Evolutionary conservation across 35 echinoderm and acorn worm species (phyloP).

Genomic region (Ophioderma brevispina): DNA sequence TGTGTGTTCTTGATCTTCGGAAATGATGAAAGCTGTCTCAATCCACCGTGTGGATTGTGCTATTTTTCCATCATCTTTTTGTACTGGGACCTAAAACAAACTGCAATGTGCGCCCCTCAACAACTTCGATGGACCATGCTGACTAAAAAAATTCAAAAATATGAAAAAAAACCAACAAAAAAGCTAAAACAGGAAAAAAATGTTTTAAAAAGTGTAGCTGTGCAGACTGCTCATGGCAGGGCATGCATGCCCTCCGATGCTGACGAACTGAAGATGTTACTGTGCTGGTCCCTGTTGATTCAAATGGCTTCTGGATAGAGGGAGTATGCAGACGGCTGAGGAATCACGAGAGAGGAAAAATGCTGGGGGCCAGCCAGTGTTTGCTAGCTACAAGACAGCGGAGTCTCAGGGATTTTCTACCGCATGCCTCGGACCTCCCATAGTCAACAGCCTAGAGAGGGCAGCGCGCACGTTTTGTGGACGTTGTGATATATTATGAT

Average conservation of each 20-base stretch:
- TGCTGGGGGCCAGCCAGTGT: background rate
- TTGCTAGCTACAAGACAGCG: background rate
- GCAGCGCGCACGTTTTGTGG: background rate
- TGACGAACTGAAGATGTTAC: background rate
- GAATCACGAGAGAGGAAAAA: background rate
- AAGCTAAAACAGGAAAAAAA: background rate
- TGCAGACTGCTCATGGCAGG: background rate
- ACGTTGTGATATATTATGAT: no score
- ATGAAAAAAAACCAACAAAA: background rate
- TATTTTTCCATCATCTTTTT: background rate
- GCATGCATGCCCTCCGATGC: no score
- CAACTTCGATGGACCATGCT: background rate
- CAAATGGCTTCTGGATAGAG: background rate
- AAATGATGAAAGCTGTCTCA: conserved; percentile 37
- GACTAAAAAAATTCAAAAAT: background rate
- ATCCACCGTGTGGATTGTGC: background rate
- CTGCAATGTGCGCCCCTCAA: background rate
- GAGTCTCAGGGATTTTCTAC: conserved; percentile 1
- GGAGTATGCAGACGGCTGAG: background rate
- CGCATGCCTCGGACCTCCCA: background rate
- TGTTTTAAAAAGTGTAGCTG: background rate
- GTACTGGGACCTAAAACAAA: background rate
- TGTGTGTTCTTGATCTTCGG: conserved; percentile 66
- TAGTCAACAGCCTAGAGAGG: background rate
- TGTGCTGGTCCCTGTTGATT: background rate